phyloP scores from a whole-genome alignment of 2,888 invertebrate genomes.

The Oxytorus armatus region DNA sequence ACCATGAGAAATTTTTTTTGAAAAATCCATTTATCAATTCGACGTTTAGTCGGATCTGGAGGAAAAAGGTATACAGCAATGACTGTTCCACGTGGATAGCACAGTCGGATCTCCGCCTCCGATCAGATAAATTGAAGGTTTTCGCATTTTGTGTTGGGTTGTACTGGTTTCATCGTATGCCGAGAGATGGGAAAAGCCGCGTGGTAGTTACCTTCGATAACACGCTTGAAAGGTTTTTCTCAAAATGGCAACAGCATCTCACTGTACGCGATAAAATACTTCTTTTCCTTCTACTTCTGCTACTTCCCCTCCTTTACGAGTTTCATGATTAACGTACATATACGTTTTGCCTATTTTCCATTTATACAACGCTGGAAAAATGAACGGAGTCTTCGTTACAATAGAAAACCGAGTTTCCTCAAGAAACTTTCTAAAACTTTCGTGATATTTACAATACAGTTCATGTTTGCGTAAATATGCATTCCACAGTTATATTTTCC shows the following conservation, averaged over 20 bases:
- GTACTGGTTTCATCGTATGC: constrained; percentile 13
- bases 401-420: background rate
- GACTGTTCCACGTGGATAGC: constrained; percentile 25
- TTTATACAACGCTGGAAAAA: constrained; percentile 12
- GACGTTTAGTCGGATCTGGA: constrained; percentile 35
- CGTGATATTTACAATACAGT: constrained; percentile 26
- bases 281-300: constrained; percentile 33
- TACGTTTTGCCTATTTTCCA: constrained; percentile 24
- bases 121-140: constrained; percentile 55
- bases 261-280: constrained; percentile 5
- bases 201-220: constrained; percentile 51
- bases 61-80: constrained; percentile 28
- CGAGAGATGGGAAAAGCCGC: constrained; percentile 20
- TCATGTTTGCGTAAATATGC: constrained; percentile 31
- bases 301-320: background rate
- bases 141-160: background rate
- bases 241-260: constrained; percentile 14
- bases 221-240: constrained; percentile 44
- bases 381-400: constrained; percentile 17
- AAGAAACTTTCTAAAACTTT: constrained; percentile 15
- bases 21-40: constrained; percentile 35
- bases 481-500: background rate
- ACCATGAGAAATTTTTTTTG: constrained; percentile 15
- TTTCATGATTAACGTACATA: constrained; percentile 20
- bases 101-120: constrained; percentile 17